Base-by-base conservation (phyloP, 1,140 invertebrate species). In the Magallana angulata region DNA sequence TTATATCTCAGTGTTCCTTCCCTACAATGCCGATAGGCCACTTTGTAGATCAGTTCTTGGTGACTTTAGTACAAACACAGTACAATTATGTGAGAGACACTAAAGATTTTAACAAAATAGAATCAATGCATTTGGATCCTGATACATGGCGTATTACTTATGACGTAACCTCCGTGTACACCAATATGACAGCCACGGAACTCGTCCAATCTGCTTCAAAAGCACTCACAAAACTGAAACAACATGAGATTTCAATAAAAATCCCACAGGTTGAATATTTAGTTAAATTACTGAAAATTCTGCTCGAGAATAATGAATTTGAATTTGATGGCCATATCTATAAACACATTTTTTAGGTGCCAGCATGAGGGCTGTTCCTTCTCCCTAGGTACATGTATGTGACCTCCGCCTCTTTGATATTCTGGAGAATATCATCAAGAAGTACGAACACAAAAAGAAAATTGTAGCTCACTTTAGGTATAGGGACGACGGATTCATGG, bases 211-310 rank as follows among this genome's bases (percentile, higher is more conserved):
- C 60, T 62, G 60, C 60, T 16, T 12, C 60, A 62, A 62, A 62
- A 62, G 60, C 60, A 62, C 60, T 62, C 60, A 62, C 7, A 62
- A 62, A 62, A 62, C n/a, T 62, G 60, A 62, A 62, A 62, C 60
- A 62, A 62, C 11, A 12, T 62, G 60, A 62, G 14, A 16, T 62
- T 12, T 14, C 60, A 62, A 62, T 62, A 62, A 14, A 14, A 16
- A 62, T 62, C 60, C 60, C 60, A 62, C 14, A 62, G 14, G n/a
- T 12, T 12, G n/a, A 16, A 5, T 62, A 62, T n/a, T n/a, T 62
- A 62, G n/a, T 62, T 16, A 7, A 62, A 62, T 62, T 62, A 16
- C 6, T 62, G n/a, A 12, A 62, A 62, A 62, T 62, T 62, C 60
- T 62, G 60, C 14, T 62, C 9, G 60, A 14, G 9, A 62, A 62